These are phyloP conservation scores for Octodon degus DNA, from an alignment of 2,113 vertebrate genomes.

Conservation along the genomic window DNA sequence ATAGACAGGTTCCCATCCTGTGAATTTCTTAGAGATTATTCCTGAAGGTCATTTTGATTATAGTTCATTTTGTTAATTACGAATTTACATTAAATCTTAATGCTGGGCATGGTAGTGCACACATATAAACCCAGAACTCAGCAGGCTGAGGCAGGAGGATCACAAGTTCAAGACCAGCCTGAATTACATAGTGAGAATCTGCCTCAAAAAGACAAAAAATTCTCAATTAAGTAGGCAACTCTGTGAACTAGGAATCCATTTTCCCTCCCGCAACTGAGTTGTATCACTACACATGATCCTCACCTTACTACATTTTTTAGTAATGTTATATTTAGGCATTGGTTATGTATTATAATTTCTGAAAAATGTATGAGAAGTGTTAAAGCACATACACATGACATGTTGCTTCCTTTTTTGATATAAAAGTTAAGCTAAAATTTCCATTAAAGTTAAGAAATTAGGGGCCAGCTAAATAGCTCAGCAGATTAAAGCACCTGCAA, in stretches of 20 bases:
- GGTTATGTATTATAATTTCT: slow-evolving; percentile 12
- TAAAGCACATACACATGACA: neutral
- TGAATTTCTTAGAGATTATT: slow-evolving; percentile 25
- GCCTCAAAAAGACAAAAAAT: neutral
- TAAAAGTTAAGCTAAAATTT: slow-evolving; percentile 38
- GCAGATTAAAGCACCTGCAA: no score
- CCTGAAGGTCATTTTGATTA: slow-evolving; percentile 49
- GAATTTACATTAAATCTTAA: slow-evolving; percentile 23
- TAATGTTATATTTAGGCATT: slow-evolving; percentile 13
- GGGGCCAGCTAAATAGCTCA: no score
- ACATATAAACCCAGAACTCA: neutral
- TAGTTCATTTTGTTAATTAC: slow-evolving; percentile 35
- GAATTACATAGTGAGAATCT: neutral
- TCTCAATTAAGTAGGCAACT: neutral
- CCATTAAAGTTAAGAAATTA: slow-evolving; percentile 1
- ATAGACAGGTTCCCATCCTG: neutral
- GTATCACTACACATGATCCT: neutral
- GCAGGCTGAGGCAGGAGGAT: neutral
- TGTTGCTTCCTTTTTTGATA: neutral
- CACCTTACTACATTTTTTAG: slow-evolving; percentile 33
- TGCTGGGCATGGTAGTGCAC: neutral
- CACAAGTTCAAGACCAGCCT: neutral
- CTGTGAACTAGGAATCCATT: neutral
- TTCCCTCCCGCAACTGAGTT: neutral
- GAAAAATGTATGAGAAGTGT: neutral